phyloP scores from a whole-genome alignment of 2,113 vertebrate genomes.

The Albula goreensis region DNA sequence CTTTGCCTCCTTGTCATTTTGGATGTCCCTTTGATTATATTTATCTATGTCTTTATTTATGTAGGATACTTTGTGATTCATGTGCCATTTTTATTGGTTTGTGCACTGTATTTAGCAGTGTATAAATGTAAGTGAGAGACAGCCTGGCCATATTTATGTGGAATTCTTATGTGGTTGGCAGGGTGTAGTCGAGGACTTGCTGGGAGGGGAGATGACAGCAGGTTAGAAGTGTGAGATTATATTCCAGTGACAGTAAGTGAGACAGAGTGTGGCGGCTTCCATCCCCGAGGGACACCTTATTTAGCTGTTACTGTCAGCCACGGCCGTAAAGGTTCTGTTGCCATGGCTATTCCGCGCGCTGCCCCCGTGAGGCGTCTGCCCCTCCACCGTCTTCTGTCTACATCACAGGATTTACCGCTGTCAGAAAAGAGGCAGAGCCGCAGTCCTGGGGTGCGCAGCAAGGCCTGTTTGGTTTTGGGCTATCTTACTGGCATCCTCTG shows the following conservation, averaged over 20 bases:
- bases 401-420: constrained; percentile 21
- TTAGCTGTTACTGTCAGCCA: constrained; percentile 19
- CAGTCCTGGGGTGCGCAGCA: too few species aligned
- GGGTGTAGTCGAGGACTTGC: neutral
- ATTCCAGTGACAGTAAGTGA: constrained; percentile 31
- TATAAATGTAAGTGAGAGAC: neutral
- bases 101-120: neutral
- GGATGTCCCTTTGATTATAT: neutral
- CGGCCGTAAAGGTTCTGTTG: constrained; percentile 16
- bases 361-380: too few species aligned
- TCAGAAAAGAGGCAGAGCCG: neutral
- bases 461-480: too few species aligned
- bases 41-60: neutral
- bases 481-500: too few species aligned
- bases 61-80: neutral
- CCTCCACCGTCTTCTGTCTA: neutral
- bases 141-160: neutral
- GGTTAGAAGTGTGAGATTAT: constrained; percentile 18
- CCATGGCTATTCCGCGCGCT: constrained; percentile 13
- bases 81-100: neutral
- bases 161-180: neutral
- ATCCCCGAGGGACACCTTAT: constrained; percentile 12
- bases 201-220: neutral
- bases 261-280: constrained; percentile 20
- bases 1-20: too few species aligned